These are phyloP conservation scores for Pelochelys cantorii DNA, from an alignment of 2,797 vertebrate genomes.

Conservation along the genomic window DNA sequence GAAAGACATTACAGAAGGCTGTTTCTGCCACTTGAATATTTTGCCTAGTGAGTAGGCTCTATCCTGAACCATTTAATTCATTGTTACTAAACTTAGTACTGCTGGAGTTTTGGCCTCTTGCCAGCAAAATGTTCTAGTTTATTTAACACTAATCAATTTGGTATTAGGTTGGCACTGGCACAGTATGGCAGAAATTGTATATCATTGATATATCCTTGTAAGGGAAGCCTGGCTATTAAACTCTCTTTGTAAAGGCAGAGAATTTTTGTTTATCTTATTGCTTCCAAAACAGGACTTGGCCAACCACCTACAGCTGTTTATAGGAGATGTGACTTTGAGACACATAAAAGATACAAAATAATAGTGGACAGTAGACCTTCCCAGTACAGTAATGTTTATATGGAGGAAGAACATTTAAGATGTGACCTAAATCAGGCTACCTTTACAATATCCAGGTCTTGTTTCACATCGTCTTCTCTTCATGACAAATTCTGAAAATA, in stretches of 20 bases:
- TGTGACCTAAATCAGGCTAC: background rate
- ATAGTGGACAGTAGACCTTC: background rate
- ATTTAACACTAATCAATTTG: background rate
- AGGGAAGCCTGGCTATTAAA: background rate
- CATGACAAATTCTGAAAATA: conserved; percentile 10
- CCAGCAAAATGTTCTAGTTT: background rate
- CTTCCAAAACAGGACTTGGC: background rate
- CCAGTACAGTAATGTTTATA: background rate
- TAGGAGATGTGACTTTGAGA: background rate
- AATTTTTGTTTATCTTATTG: background rate
- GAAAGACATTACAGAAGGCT: background rate
- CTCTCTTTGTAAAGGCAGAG: background rate
- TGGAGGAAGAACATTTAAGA: background rate
- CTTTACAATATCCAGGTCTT: background rate
- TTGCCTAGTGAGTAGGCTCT: background rate
- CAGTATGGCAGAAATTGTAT: background rate
- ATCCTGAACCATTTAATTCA: background rate
- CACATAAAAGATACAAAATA: background rate
- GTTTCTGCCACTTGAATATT: background rate
- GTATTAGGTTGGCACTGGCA: background rate
- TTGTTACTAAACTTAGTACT: background rate
- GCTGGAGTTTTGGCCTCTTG: background rate
- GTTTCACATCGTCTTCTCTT: background rate
- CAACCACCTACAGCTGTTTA: background rate
- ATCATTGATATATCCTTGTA: background rate